phyloP scores from a whole-genome alignment of 2,797 vertebrate species.

The Acanthurus lineatus region DNA sequence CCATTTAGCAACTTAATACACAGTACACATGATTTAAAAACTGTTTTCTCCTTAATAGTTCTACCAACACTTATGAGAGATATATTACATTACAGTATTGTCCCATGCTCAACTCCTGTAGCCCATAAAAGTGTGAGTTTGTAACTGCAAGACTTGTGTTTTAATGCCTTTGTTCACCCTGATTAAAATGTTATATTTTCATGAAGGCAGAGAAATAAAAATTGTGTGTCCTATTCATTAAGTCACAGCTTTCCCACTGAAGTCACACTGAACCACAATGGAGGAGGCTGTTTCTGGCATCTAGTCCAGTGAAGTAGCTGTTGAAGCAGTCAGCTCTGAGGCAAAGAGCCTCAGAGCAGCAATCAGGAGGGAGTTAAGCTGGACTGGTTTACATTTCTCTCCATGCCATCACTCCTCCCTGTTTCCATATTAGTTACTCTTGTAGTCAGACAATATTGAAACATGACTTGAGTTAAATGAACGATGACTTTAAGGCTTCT shows the following conservation, averaged over 20 bases:
- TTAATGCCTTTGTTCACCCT: background rate
- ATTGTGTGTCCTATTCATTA: background rate
- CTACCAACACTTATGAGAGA: too few relatives aligned
- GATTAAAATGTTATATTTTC: background rate
- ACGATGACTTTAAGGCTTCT: background rate
- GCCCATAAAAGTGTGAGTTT: too few relatives aligned
- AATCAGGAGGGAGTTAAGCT: background rate
- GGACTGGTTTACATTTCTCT: background rate
- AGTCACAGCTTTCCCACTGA: background rate
- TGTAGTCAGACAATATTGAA: too few relatives aligned
- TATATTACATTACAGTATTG: background rate
- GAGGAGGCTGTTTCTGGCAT: background rate
- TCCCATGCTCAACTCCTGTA: background rate
- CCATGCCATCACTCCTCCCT: background rate
- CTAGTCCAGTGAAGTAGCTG: background rate
- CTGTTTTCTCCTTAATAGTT: too few relatives aligned
- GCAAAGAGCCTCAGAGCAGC: background rate
- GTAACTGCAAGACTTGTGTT: background rate
- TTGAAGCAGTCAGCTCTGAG: background rate
- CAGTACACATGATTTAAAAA: too few relatives aligned
- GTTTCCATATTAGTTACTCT: background rate
- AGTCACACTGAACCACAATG: background rate
- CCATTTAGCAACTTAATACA: too few relatives aligned
- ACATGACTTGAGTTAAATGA: background rate
- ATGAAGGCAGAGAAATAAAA: background rate